Base-by-base conservation (phyloP, 1,140 invertebrate genomes). In the Scaptomyza hsui region DNA sequence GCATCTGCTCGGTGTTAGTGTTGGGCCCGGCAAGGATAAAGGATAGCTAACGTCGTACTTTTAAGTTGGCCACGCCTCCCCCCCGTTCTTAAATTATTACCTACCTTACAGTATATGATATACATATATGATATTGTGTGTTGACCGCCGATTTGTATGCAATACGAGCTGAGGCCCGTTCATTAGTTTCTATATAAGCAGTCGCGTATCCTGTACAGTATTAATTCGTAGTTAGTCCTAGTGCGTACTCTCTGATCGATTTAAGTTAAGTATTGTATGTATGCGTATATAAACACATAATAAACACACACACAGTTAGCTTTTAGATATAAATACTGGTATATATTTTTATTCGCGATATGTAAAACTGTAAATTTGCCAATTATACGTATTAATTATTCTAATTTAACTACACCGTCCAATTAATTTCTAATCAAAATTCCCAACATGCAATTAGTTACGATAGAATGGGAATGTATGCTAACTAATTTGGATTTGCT, bases 11-110 rank as follows among this genome's bases (percentile, higher is more conserved):
- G 91, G 91, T 47, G 90, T 91, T 41, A 91, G 90, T 57, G 90
- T 91, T 16, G 90, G 90, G 9, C 72, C 90, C 2, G 90, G 90
- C 41, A 91, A 91, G 56, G 91, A 91, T 10, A 91, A 91, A 65
- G 91, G 90, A 85, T 91, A 91, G 90, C 89, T 91, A 76, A 78
- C 77, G 71, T 61, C 81, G 37, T 91, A 90, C 52, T 91, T 91
- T 70, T 91, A 91, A 83, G 78, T 88, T 65, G 68, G 57, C 49
- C 29, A 37, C 19, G 32, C 47, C 47, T 9, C 18, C n/a, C 16
- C 6, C 42, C 44, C 24, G 6, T 39, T 48, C 26, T 74, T 49
- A 39, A 32, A 16, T 53, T 49, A 19, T 59, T 32, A 55, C 15
- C 26, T 45, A 56, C n/a, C 21, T 42, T 60, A 16, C 15, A 12